A percentile compares a stretch with the other conserved stretches of the same genome.
Conservation (phyloP, 2,888 invertebrate species). For the Callimorpha dominula region DNA sequence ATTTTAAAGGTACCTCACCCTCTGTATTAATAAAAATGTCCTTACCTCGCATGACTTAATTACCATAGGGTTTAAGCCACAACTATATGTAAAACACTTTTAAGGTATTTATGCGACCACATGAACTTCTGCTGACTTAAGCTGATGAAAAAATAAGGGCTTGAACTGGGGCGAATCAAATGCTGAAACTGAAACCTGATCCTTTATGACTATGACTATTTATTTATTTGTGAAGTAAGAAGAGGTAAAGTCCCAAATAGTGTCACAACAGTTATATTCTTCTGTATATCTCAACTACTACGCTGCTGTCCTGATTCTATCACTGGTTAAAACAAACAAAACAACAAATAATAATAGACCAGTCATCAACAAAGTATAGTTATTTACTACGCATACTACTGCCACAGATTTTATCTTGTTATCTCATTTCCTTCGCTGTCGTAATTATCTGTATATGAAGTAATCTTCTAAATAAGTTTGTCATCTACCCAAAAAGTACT, state of each 20-base stretch:
- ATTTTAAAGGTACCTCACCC: neutral
- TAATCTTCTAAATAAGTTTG: constrained; percentile 9
- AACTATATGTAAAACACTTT: too few species aligned
- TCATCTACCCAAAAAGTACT: neutral
- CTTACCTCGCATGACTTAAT: too few species aligned
- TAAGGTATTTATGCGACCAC: too few species aligned
- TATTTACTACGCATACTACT: neutral
- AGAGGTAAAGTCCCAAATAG: neutral
- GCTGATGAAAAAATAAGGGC: too few species aligned
- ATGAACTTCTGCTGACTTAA: too few species aligned
- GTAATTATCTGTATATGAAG: constrained; percentile 3
- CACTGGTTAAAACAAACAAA: too few species aligned
- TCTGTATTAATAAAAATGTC: neutral
- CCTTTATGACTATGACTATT: neutral
- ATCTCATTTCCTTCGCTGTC: constrained; percentile 13
- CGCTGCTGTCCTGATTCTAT: too few species aligned
- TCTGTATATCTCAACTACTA: too few species aligned
- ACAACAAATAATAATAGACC: neutral
- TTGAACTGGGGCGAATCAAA: too few species aligned
- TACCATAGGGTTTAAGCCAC: too few species aligned
- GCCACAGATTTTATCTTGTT: constrained; percentile 14
- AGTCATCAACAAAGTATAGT: neutral
- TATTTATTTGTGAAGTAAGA: neutral
- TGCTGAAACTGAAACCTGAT: too few species aligned
- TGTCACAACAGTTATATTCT: too few species aligned